These are phyloP conservation scores for Caligus rogercresseyi DNA, from an alignment of 1,140 invertebrate genomes.

Conservation along the genomic window DNA sequence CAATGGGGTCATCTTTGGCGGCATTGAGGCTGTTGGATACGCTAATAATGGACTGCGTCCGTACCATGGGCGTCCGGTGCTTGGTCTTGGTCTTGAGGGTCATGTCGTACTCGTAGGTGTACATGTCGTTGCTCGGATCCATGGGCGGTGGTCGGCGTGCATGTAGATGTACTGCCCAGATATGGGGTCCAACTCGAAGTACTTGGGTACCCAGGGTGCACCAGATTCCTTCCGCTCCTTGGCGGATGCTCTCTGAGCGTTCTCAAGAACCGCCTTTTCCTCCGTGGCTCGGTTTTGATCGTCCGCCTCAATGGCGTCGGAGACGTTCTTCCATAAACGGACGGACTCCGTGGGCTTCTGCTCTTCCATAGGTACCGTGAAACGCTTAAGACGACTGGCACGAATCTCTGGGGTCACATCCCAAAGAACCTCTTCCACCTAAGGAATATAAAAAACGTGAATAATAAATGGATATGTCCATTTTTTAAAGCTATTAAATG, in stretches of 20 bases:
- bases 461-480: neutral
- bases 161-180: constrained; percentile 56
- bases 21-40: constrained; percentile 12
- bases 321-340: constrained; percentile 63
- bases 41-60: constrained; percentile 22
- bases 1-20: neutral
- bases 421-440: constrained; percentile 56
- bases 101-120: constrained; percentile 49
- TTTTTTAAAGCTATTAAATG: neutral
- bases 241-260: constrained; percentile 52
- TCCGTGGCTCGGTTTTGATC: constrained; percentile 64
- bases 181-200: constrained; percentile 46
- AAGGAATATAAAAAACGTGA: constrained; percentile 24
- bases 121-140: constrained; percentile 60
- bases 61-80: constrained; percentile 31
- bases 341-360: constrained; percentile 68
- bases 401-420: constrained; percentile 49
- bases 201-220: constrained; percentile 44
- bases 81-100: constrained; percentile 31
- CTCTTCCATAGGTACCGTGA: constrained; percentile 52
- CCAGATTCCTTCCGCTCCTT: constrained; percentile 43
- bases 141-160: constrained; percentile 50
- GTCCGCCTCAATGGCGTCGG: constrained; percentile 52
- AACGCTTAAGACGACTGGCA: constrained; percentile 49
- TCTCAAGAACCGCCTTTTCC: constrained; percentile 70